Evolutionary conservation across 2,113 vertebrate species (phyloP), one percentile per base, ranked within the genome.

Genomic region (Actinemys pallida): DNA sequence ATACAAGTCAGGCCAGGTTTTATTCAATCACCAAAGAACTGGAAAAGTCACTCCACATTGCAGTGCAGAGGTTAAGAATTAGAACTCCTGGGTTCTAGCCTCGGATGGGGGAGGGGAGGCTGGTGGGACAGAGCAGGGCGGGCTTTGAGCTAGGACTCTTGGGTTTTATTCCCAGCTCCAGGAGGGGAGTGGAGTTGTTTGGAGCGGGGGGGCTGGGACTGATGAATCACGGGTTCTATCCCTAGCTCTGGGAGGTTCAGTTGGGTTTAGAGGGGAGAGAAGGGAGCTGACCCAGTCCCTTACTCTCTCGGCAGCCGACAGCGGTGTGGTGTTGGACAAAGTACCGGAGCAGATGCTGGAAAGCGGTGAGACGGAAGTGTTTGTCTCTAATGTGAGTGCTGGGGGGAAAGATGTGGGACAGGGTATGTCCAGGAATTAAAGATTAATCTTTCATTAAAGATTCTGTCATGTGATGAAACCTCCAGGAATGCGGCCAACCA

Each of bases 281-380:
- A 75, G 59, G 59, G 31, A 35, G 13, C 29, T 65, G 62, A 65
- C 7, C 62, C 54, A n/a, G 29, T 31, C 22, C 62, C 45, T 2
- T 79, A 82, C 83, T 82, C 88, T 42, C 65, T 87, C 56, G 65
- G 50, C 84, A 99, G 99, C 99, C 39, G 90, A 98, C 56, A 88
- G 98, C 35, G 89, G 96, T 47, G 97, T 97, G 52, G 98, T 99
- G 56, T 98, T 98, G 0, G 99, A 99, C 0, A 98, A 99, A 25
- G 96, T 99, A 89, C 97, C 99, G 96, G 99, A 99, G 8, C n/a
- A 94, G 45, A 99, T 99, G 99, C 98, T 99, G 25, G 99, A 99
- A 89, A 99, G 98, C 1, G 99, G 99, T 11, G 98, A 99, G 96
- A 99, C 98, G 0, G 99, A 99, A 79, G 98, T 99, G 95, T 99